phyloP scores from a whole-genome alignment of 2,797 vertebrate species.

The Anabas testudineus region DNA sequence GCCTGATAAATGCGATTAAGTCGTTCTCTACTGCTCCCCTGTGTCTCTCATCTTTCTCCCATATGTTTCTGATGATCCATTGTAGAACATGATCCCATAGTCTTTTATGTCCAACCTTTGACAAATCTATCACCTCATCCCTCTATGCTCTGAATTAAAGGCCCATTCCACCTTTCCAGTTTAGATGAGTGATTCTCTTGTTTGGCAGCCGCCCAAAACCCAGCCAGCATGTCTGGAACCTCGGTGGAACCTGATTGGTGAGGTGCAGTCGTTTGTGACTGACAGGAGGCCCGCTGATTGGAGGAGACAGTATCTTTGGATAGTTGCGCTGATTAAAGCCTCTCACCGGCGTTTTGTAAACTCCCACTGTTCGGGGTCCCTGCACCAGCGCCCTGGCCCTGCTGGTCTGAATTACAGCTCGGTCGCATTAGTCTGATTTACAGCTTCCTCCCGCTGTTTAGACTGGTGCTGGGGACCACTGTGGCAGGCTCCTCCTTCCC shows the following conservation, averaged over 20 bases:
- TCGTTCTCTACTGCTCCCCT: conserved; percentile 41
- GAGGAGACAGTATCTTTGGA: conserved; percentile 82
- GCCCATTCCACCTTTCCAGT: conserved; percentile 77
- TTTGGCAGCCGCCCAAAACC: conserved; percentile 74
- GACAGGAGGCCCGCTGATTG: conserved; percentile 86
- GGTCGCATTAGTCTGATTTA: conserved; percentile 86
- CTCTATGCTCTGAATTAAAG: conserved; percentile 77
- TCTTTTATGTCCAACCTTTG: conserved; percentile 77
- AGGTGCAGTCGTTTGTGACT: conserved; percentile 80
- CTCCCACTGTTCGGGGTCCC: conserved; percentile 77
- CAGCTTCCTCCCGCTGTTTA: conserved; percentile 87
- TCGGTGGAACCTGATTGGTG: conserved; percentile 73
- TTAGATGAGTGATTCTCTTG: conserved; percentile 76
- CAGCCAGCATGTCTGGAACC: conserved; percentile 64
- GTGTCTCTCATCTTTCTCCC: conserved; percentile 54
- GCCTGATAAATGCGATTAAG: conserved; percentile 54
- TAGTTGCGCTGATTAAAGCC: conserved; percentile 85
- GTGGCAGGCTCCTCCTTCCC: conserved; percentile 57
- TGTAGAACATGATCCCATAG: conserved; percentile 69
- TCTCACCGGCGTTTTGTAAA: conserved; percentile 74
- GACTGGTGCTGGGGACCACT: conserved; percentile 71
- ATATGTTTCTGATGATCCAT: conserved; percentile 76
- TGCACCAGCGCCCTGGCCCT: conserved; percentile 65
- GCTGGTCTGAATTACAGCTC: conserved; percentile 87
- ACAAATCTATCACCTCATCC: conserved; percentile 79